These are phyloP conservation scores for Sinocyclocheilus anshuiensis DNA, from an alignment of 2,113 vertebrate species.

Conservation along the genomic window DNA sequence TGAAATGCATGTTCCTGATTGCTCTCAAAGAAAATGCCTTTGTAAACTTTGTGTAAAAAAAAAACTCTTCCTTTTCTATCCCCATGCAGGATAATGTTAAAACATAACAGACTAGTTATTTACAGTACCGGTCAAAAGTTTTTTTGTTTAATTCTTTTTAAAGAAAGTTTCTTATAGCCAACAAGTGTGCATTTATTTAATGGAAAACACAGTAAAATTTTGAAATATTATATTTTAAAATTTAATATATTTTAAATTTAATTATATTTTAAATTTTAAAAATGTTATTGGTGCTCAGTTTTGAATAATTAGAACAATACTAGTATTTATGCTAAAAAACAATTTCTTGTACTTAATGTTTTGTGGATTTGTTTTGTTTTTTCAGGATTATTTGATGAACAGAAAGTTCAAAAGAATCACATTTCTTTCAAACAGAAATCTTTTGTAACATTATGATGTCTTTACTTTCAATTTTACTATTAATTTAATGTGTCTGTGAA, in stretches of 20 bases:
- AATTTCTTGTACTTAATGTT: neutral
- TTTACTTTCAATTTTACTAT: neutral
- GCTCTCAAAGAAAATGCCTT: neutral
- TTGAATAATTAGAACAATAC: neutral
- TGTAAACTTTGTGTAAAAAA: neutral
- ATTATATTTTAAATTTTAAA: no score
- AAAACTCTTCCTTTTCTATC: neutral
- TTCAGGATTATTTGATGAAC: neutral
- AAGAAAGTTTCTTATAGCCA: neutral
- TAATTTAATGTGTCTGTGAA: neutral
- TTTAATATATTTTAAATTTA: no score
- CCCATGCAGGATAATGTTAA: no score
- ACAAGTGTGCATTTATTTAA: neutral
- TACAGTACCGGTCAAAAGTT: neutral
- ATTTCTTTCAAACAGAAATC: neutral
- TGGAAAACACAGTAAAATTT: neutral
- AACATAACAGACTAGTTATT: neutral
- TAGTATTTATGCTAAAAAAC: neutral
- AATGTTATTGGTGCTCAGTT: neutral
- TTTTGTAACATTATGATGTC: neutral
- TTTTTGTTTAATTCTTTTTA: neutral
- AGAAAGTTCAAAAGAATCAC: neutral
- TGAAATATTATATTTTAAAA: neutral
- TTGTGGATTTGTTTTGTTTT: neutral
- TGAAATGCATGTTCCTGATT: neutral